These are phyloP conservation scores for Stenolophus ochropezus DNA, from an alignment of 2,888 invertebrate species.

Conservation along the genomic window DNA sequence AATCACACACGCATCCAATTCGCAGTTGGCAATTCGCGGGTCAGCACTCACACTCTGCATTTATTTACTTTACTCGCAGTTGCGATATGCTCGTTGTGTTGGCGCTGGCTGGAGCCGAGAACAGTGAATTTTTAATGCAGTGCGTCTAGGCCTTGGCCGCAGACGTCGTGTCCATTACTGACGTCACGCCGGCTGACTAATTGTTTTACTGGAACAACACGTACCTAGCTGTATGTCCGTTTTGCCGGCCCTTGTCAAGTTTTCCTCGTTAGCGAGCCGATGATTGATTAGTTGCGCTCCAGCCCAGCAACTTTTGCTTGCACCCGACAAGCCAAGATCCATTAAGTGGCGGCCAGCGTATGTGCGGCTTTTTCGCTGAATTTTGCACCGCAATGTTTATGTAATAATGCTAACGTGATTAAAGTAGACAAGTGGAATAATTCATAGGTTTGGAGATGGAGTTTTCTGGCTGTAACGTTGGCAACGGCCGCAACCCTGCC, in stretches of 20 bases:
- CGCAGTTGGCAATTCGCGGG: too few species aligned
- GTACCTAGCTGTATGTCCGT: constrained; percentile 57
- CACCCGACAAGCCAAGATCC: constrained; percentile 3
- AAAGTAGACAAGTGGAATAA: constrained; percentile 68
- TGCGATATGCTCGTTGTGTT: too few species aligned
- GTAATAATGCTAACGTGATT: constrained; percentile 27
- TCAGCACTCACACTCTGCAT: too few species aligned
- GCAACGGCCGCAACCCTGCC: constrained; percentile 53
- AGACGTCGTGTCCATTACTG: neutral
- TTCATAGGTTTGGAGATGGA: constrained; percentile 71
- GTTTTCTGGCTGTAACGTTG: constrained; percentile 65
- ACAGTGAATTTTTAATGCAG: constrained; percentile 31
- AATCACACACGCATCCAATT: constrained; percentile 42
- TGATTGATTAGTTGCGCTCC: constrained; percentile 48
- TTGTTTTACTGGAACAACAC: constrained; percentile 69
- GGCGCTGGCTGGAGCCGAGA: neutral
- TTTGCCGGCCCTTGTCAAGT: constrained; percentile 50
- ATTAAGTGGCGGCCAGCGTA: neutral
- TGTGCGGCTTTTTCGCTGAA: constrained; percentile 58
- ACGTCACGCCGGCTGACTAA: constrained; percentile 63
- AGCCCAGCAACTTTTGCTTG: constrained; percentile 23
- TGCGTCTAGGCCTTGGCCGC: neutral
- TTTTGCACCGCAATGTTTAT: constrained; percentile 3
- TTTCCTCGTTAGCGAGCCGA: constrained; percentile 43
- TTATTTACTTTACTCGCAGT: too few species aligned